These are phyloP conservation scores for Serranus cabrilla DNA, from an alignment of 2,797 vertebrate species.

Conservation along the genomic window DNA sequence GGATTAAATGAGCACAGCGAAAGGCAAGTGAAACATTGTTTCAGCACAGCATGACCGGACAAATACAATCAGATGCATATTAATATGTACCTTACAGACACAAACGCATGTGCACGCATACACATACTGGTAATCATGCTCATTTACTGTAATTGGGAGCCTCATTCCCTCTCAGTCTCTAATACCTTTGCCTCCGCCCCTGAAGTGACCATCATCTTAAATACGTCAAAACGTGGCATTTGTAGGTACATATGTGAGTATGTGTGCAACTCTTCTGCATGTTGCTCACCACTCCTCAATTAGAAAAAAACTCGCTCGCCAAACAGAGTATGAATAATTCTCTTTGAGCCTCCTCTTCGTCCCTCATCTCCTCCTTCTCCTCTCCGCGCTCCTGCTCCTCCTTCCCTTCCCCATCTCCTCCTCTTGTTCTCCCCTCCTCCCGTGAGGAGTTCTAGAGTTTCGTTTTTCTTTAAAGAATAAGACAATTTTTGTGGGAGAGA, in stretches of 20 bases:
- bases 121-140: constrained; percentile 8
- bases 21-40: constrained; percentile 55
- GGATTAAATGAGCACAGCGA: constrained; percentile 55
- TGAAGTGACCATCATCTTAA: constrained; percentile 29
- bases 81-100: constrained; percentile 5
- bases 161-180: not conserved
- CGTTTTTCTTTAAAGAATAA: constrained; percentile 58
- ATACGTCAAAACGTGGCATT: constrained; percentile 14
- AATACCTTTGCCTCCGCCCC: constrained; percentile 20
- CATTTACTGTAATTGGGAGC: constrained; percentile 28
- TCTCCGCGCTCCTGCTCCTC: not conserved
- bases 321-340: constrained; percentile 91
- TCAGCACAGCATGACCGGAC: constrained; percentile 52
- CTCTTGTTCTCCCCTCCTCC: constrained; percentile 39
- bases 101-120: not conserved
- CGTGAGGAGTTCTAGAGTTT: constrained; percentile 34
- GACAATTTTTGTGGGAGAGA: constrained; percentile 56
- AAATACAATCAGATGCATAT: constrained; percentile 63
- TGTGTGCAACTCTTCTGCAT: constrained; percentile 64
- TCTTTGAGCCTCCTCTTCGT: constrained; percentile 83
- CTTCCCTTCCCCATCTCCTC: constrained; percentile 24
- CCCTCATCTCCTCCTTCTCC: constrained; percentile 40
- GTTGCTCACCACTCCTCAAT: constrained; percentile 78
- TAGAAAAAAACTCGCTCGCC: constrained; percentile 81
- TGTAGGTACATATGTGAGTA: not conserved